Conservation (phyloP, 2,888 invertebrate genomes). For the Carterocephalus palaemon region DNA sequence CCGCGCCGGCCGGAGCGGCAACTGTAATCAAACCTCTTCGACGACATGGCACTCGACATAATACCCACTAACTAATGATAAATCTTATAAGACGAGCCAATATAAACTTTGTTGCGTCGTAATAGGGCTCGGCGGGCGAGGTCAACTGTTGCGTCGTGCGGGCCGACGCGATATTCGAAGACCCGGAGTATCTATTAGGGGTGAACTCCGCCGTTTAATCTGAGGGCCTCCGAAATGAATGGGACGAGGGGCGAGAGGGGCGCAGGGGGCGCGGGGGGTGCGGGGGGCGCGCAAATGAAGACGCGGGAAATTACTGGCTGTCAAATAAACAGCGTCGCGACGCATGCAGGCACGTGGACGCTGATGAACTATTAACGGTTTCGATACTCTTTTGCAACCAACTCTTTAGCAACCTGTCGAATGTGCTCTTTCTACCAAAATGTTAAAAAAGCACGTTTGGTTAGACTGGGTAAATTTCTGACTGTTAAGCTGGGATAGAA, state of each 20-base stretch:
- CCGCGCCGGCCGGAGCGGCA: constrained; percentile 51
- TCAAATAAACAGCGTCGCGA: no score
- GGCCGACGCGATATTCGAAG: constrained; percentile 40
- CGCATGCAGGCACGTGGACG: no score
- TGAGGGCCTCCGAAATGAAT: constrained; percentile 9
- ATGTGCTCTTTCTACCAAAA: no score
- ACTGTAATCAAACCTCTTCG: constrained; percentile 71
- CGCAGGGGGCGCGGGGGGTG: constrained; percentile 3
- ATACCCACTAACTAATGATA: constrained; percentile 39
- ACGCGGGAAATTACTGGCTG: constrained; percentile 6
- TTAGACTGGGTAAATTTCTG: no score
- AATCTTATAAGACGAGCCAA: constrained; percentile 17
- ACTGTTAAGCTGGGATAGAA: no score
- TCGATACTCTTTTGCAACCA: no score
- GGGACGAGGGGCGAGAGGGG: constrained; percentile 1
- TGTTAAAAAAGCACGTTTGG: no score
- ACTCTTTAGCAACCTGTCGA: no score
- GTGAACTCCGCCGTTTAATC: constrained; percentile 15
- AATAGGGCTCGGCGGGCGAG: constrained; percentile 31
- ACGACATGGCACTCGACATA: constrained; percentile 64
- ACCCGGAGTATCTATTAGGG: constrained; percentile 28
- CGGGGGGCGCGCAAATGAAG: constrained; percentile 6
- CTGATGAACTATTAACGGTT: no score
- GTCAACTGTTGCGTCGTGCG: constrained; percentile 59
- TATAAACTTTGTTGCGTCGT: constrained; percentile 33